These are phyloP conservation scores for Indri indri DNA, from an alignment of 2,113 vertebrate genomes.

Conservation along the genomic window DNA sequence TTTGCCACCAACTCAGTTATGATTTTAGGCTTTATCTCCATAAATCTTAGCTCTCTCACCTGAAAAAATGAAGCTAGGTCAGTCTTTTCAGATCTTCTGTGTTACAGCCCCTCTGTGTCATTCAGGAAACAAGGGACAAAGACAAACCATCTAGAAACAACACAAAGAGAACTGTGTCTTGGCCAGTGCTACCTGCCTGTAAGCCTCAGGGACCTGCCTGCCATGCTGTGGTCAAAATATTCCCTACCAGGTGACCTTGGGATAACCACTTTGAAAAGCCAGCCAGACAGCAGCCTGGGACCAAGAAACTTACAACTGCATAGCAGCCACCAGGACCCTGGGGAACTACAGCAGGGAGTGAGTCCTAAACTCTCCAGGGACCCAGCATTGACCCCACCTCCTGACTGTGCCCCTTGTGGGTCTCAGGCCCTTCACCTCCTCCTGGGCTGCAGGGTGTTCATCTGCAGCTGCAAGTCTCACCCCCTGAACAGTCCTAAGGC, in stretches of 20 bases:
- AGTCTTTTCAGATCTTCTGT: not conserved
- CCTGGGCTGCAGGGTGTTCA: not conserved
- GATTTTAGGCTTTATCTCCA: not conserved
- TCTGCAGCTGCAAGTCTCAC: not conserved
- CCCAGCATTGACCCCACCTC: too few species aligned
- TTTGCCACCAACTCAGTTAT: not conserved
- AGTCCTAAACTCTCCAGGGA: not conserved
- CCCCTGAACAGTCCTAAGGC: not conserved
- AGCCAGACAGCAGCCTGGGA: not conserved
- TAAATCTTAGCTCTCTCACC: not conserved
- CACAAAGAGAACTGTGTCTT: not conserved
- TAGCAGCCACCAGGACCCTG: not conserved
- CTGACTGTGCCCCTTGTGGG: accelerated
- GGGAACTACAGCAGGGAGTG: not conserved
- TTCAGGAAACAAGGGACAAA: not conserved
- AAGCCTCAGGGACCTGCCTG: not conserved
- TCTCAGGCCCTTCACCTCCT: not conserved
- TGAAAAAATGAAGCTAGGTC: not conserved
- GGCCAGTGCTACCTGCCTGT: not conserved
- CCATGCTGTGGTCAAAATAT: not conserved
- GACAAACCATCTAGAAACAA: not conserved
- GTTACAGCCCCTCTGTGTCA: not conserved
- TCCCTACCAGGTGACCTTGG: not conserved
- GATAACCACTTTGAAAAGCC: not conserved
- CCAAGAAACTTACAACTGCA: not conserved